phyloP scores from a whole-genome alignment of 1,140 invertebrate species.

The Drosophila lowei region DNA sequence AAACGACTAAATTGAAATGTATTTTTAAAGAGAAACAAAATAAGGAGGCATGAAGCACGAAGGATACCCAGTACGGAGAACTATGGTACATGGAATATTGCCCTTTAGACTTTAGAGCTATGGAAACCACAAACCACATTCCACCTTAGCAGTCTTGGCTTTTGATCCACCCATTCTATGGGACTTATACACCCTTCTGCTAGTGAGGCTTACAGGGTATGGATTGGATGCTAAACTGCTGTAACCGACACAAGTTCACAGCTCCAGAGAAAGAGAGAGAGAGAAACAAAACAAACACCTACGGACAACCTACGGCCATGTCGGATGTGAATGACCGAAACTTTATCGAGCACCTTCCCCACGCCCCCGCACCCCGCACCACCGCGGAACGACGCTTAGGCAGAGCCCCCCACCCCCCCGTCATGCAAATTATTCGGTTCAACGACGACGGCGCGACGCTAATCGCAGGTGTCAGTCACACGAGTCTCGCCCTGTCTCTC shows the following conservation, averaged over 20 bases:
- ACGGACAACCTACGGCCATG: slow-evolving; percentile 59
- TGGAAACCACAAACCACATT: too few species aligned
- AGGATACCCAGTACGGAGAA: not conserved
- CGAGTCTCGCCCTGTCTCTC: slow-evolving; percentile 33
- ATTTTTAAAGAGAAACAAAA: not conserved
- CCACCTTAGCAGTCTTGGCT: too few species aligned
- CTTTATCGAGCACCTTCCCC: slow-evolving; percentile 11
- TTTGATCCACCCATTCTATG: too few species aligned
- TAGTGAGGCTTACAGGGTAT: not conserved
- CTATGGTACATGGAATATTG: too few species aligned
- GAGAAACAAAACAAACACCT: slow-evolving; percentile 31
- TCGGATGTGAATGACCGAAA: slow-evolving; percentile 62
- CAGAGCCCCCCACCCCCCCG: slow-evolving; percentile 22
- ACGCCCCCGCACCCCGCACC: not conserved
- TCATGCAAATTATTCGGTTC: slow-evolving; percentile 77
- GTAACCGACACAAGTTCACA: slow-evolving; percentile 64
- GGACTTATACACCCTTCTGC: too few species aligned
- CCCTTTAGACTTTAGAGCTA: too few species aligned
- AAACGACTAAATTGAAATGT: slow-evolving; percentile 52
- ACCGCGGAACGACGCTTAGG: slow-evolving; percentile 26
- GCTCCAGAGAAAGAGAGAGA: slow-evolving; percentile 13
- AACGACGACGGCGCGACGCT: slow-evolving; percentile 42
- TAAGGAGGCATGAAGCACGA: too few species aligned
- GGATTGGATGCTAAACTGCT: slow-evolving; percentile 27
- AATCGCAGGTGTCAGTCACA: slow-evolving; percentile 79